A percentile compares a stretch with the other conserved stretches of the same genome.
Conservation (phyloP, 2,797 vertebrate species). For the Sebastes nivosus region DNA sequence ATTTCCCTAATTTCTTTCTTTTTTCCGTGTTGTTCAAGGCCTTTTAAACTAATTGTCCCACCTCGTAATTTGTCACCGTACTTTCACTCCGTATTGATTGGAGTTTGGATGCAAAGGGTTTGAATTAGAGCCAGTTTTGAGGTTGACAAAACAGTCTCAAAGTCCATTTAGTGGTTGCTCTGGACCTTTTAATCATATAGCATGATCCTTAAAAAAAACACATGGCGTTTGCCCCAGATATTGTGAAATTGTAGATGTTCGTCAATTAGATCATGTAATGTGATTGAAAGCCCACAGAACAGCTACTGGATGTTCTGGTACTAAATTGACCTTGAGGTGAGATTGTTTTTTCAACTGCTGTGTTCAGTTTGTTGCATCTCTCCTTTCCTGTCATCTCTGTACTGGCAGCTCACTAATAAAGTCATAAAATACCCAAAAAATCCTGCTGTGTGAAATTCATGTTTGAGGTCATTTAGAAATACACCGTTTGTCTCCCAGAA, state of each 20-base stretch:
- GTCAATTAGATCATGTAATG: neutral
- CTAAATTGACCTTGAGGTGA: neutral
- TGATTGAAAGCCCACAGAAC: neutral
- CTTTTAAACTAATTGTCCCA: constrained; percentile 4
- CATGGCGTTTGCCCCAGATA: neutral
- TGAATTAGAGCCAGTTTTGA: neutral
- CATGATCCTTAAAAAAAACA: neutral
- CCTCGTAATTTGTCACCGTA: neutral
- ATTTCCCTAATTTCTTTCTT: neutral
- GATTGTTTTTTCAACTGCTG: neutral
- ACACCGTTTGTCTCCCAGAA: no score
- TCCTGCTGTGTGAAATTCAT: neutral
- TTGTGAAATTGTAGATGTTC: neutral
- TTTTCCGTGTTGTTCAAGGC: neutral
- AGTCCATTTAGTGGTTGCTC: neutral
- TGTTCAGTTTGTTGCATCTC: neutral
- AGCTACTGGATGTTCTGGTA: neutral
- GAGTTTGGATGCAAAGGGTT: neutral
- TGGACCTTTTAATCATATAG: neutral
- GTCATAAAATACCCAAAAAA: neutral
- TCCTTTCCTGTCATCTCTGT: neutral
- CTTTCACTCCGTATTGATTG: neutral
- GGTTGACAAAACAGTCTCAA: neutral
- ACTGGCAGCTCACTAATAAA: neutral
- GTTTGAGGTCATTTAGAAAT: neutral